Evolutionary conservation across 2,888 invertebrate species (phyloP), one percentile per base, ranked within the genome.

Genomic region (Nematopogon swammerdamellus): DNA sequence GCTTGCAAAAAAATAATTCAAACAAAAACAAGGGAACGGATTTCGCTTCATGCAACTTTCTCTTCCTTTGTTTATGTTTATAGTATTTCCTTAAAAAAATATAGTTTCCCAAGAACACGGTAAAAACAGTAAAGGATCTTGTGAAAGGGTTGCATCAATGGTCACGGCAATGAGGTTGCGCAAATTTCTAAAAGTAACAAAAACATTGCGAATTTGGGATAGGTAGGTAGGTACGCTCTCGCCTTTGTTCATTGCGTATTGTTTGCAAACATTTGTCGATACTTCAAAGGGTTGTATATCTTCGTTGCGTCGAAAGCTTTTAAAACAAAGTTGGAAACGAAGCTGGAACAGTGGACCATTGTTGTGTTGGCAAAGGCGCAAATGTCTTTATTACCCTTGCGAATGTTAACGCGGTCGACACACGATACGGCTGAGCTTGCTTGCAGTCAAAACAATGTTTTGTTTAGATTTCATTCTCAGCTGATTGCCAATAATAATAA

Each of bases 251-350:
- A 16, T 10, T 14, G 62, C 64, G 62, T 57, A 45, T 29, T 77
- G 76, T 77, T 77, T 79, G 76, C 77, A 74, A 77, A 76, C 74
- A 75, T 72, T 36, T 14, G 36, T 36, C n/a, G 36, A 36, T 14
- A 66, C 68, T 68, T 74, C 75, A 77, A 77, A 79, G 76, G 75
- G 76, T 70, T 75, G 77, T 77, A 76, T 79, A 79, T 77, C 76
- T 74, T 36, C 36, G 36, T 65, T 64, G 70, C 64, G 77, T 75
- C 70, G 75, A 77, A 74, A 79, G 76, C 72, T 75, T 74, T 75
- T 18, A 70, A 71, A 77, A 77, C 73, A 70, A 73, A 69, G 68
- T 73, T 76, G 71, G 70, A 71, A 77, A 77, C 73, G 69, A 73
- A 69, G 68, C 72, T 76, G 71, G 75, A 73, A 76, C 76, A 63